Base-by-base conservation (phyloP, 2,888 invertebrate genomes). In the Tanaodytes sp. region DNA sequence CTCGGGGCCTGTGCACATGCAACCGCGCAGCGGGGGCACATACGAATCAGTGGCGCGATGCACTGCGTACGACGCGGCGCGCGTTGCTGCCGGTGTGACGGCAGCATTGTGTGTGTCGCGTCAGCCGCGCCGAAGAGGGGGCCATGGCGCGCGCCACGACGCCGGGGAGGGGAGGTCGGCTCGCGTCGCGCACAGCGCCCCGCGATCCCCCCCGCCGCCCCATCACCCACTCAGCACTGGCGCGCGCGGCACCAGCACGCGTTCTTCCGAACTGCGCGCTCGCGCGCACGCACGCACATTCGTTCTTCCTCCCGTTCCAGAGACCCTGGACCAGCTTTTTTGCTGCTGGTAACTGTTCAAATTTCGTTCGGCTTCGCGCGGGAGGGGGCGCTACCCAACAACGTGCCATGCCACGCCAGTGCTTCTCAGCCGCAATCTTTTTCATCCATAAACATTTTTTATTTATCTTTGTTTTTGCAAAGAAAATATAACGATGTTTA, bases 131-230 rank as follows among this genome's bases (percentile, higher is more conserved):
- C 11, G 11, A 31, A 71, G 73, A 75, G 73, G 74, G 81, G 82
- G 80, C 77, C 71, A 75, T 80, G 84, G 84, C 84, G 84, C 79
- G 82, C 84, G 82, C 82, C 82, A 82, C 75, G 76, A 67, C 45
- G 19, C 72, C 69, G 66, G 72, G 75, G 82, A 76, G 77, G 83
- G 83, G 81, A 75, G 77, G 76, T 77, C 78, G 82, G 82, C 84
- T 82, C 81, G 82, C 84, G 84, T 82, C 82, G 78, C 78, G 66
- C 77, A 73, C 75, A 76, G 77, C 78, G 48, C 51, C 62, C 69
- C 68, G 48, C 59, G 36, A 2, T n/a, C n/a, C 40, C 51, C 64
- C 54, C 62, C 30, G 61, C 62, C 46, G 20, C 69, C 66, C 49
- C 65, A 45, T 55, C 36, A 55, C 48, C 68, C 55, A 23, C 23